phyloP scores from a whole-genome alignment of 2,797 vertebrate species.

The Pygocentrus nattereri region DNA sequence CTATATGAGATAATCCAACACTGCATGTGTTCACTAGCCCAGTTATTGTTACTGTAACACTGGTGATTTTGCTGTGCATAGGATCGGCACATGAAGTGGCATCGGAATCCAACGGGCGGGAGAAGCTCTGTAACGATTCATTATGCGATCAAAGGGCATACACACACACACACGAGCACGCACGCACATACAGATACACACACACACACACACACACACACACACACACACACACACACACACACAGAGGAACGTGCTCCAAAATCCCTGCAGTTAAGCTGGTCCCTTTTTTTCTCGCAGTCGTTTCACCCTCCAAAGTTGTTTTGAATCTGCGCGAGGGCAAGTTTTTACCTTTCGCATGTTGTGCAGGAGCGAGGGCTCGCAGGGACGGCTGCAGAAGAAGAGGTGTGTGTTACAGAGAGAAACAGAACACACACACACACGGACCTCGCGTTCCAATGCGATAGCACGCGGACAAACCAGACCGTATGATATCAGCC shows the following conservation, averaged over 20 bases:
- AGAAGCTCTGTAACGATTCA: slow-evolving; percentile 21
- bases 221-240: not conserved
- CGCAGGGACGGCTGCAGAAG: not conserved
- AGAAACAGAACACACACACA: no score
- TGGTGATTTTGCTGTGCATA: not conserved
- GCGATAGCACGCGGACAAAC: not conserved
- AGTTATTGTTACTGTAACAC: no score
- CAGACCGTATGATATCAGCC: not conserved
- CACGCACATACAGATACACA: no score
- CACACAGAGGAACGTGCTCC: not conserved
- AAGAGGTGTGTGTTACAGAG: not conserved
- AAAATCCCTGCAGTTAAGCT: not conserved
- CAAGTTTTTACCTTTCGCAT: not conserved
- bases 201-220: not conserved
- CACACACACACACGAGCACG: not conserved
- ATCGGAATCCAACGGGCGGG: slow-evolving; percentile 2
- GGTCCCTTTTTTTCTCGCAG: no score
- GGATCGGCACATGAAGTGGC: not conserved
- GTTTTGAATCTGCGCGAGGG: not conserved
- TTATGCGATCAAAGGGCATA: slow-evolving; percentile 27
- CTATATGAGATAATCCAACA: no score
- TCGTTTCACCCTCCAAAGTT: not conserved
- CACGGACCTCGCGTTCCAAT: not conserved
- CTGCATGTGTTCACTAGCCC: no score
- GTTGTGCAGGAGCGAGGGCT: not conserved